Evolutionary conservation across 2,888 invertebrate species (phyloP), one percentile per base, ranked within the genome.

Genomic region (Drosophila ustulata): DNA sequence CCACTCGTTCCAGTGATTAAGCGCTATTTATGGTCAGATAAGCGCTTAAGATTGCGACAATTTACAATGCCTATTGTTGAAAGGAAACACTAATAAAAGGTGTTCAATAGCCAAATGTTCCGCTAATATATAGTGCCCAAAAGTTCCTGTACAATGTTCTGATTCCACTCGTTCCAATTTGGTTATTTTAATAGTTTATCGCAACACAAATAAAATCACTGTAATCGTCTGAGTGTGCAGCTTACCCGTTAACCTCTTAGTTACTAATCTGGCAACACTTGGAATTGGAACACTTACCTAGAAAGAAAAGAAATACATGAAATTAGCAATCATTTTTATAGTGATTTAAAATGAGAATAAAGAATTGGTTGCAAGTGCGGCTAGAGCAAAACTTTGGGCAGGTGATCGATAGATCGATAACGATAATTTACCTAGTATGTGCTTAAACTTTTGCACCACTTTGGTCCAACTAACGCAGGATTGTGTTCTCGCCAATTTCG

Each of bases 401-500:
- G 28, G 3, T 4, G 28, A 41, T 41, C 28, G 62, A 46, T 28
- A 37, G 18, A 37, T 51, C 69, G 41, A 32, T 28, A 9, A 23
- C 34, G 41, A 70, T 66, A 25, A 7, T 68, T 90, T 90, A 91
- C 89, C 90, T 88, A 90, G 65, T 30, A 91, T 91, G 57, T 88
- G 84, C 77, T 89, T 91, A 68, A 91, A 91, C 64, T 90, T 91
- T 71, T 91, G 90, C 72, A 91, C 75, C 62, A 91, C 89, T 87
- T 91, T 91, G 50, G 89, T 91, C 92, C 92, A 92, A 81, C 91
- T 92, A 71, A 92, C 90, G 81, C 92, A 92, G 70, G 91, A 88
- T 65, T 89, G 89, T 50, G 91, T 88, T 72, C 81, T 71, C 66
- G 81, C 65, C 67, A 75, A 62, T 62, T 84, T 85, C 37, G 71